These are phyloP conservation scores for Euwallacea fornicatus DNA, from an alignment of 1,140 invertebrate species.

Conservation along the genomic window DNA sequence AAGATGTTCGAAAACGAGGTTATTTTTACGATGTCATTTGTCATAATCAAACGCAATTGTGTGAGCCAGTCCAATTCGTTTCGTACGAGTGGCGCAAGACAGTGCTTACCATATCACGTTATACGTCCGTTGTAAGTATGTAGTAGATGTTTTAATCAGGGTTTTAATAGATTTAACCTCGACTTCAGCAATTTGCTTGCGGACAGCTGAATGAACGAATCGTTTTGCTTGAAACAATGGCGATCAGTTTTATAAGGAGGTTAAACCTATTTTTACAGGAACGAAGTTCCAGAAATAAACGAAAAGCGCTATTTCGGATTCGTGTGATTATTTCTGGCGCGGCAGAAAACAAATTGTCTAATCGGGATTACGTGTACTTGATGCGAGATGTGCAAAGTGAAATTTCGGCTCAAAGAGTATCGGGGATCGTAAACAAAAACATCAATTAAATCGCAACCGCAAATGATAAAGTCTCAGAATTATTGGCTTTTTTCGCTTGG, in stretches of 20 bases:
- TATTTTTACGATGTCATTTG: too few species aligned
- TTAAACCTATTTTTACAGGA: slow-evolving; percentile 30
- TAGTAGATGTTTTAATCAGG: too few species aligned
- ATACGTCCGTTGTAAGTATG: too few species aligned
- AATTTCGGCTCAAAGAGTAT: neutral
- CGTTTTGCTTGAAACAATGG: neutral
- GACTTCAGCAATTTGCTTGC: too few species aligned
- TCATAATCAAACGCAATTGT: too few species aligned
- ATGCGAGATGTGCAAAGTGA: neutral
- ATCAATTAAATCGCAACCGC: neutral
- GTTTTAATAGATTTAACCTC: too few species aligned
- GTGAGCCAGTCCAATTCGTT: too few species aligned
- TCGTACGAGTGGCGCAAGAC: too few species aligned
- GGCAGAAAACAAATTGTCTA: slow-evolving; percentile 15
- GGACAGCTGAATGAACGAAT: neutral
- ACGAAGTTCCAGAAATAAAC: slow-evolving; percentile 15
- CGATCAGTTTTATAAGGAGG: neutral
- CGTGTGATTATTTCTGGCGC: slow-evolving; percentile 31
- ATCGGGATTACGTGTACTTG: slow-evolving; percentile 13
- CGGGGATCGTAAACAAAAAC: neutral
- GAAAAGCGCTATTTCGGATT: slow-evolving; percentile 21
- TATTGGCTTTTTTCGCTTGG: neutral
- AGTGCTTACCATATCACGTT: too few species aligned
- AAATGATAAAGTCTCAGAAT: neutral
- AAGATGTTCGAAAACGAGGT: too few species aligned